Evolutionary conservation across 2,888 invertebrate genomes (phyloP).

Genomic region (Apoderus coryli): DNA sequence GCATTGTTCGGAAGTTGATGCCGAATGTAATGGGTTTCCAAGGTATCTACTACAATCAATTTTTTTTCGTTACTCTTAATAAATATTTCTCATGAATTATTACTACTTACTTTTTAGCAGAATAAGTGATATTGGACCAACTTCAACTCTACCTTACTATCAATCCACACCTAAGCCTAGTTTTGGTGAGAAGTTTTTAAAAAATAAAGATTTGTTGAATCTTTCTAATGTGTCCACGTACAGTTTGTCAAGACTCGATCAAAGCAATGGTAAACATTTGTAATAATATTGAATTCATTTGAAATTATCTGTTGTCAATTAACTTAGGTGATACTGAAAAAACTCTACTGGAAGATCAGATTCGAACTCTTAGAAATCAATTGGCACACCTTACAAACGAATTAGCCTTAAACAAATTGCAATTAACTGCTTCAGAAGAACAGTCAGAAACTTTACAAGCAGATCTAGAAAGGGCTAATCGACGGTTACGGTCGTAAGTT

Average conservation of each 20-base stretch:
- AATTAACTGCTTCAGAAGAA: conserved; percentile 22
- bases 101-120: too few relatives aligned
- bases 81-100: not conserved
- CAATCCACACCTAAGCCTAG: conserved; percentile 23
- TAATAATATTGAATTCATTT: conserved; percentile 4
- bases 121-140: too few relatives aligned
- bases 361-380: conserved; percentile 22
- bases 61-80: not conserved
- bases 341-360: conserved; percentile 19
- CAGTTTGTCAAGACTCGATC: conserved; percentile 19
- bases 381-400: conserved; percentile 21
- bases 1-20: conserved; percentile 13
- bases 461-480: conserved; percentile 20
- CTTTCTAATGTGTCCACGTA: conserved; percentile 20
- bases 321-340: conserved; percentile 15
- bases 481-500: conserved; percentile 19
- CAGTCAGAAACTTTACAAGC: conserved; percentile 22
- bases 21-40: conserved; percentile 15
- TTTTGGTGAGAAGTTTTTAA: conserved; percentile 20
- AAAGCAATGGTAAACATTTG: conserved; percentile 5
- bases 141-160: conserved; percentile 19
- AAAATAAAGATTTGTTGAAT: conserved; percentile 18
- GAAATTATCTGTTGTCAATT: not conserved
- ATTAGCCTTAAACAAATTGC: conserved; percentile 19
- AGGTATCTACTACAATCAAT: not conserved